These are phyloP conservation scores for Cygnus buccinator DNA, from an alignment of 2,113 vertebrate genomes.

Conservation along the genomic window DNA sequence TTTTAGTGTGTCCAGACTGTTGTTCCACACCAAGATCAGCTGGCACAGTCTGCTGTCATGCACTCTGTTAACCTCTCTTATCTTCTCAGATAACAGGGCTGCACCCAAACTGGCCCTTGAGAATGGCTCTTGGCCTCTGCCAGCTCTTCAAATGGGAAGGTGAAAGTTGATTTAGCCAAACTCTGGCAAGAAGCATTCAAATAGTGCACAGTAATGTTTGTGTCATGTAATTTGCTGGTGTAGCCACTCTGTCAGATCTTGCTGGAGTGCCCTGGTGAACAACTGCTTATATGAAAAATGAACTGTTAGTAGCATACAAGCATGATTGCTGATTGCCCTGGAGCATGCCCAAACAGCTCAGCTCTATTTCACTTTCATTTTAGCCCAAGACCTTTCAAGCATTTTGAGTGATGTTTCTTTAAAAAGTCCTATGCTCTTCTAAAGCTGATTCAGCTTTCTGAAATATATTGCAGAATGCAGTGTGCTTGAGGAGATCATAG, in stretches of 20 bases:
- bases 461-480: neutral
- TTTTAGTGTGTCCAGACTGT: neutral
- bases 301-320: neutral
- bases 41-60: neutral
- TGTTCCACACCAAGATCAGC: neutral
- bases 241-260: neutral
- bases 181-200: neutral
- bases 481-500: neutral
- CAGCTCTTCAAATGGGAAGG: neutral
- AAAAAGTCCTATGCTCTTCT: neutral
- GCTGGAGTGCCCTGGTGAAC: neutral
- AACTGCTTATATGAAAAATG: neutral
- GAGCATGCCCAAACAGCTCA: neutral
- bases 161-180: neutral
- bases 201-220: fast-evolving
- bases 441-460: neutral
- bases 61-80: neutral
- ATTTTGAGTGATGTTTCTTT: neutral
- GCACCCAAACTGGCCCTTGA: neutral
- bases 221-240: neutral
- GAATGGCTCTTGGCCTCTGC: neutral
- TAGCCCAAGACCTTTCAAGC: neutral
- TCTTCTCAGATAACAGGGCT: fast-evolving
- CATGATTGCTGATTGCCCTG: fast-evolving
- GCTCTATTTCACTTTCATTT: fast-evolving